Conservation (phyloP, 2,797 vertebrate species). For the Pterois miles region DNA sequence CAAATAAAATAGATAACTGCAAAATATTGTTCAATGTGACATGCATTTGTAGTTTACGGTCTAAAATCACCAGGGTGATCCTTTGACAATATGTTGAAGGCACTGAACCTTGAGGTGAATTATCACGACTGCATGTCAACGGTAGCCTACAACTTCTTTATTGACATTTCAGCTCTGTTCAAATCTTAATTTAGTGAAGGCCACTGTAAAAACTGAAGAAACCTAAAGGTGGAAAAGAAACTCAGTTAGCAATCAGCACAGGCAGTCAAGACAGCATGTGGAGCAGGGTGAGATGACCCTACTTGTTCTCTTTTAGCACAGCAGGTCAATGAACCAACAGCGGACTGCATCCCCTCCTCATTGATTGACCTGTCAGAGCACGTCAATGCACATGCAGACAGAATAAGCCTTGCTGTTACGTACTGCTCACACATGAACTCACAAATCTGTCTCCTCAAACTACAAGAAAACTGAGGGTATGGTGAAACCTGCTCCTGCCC, state of each 20-base stretch:
- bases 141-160: neutral
- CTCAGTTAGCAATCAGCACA: constrained; percentile 22
- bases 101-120: neutral
- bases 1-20: neutral
- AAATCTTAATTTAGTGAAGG: neutral
- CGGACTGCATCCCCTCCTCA: constrained; percentile 61
- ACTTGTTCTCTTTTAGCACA: constrained; percentile 57
- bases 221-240: neutral
- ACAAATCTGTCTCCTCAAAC: constrained; percentile 22
- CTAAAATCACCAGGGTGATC: neutral
- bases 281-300: constrained; percentile 55
- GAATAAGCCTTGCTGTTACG: constrained; percentile 48
- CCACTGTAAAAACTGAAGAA: constrained; percentile 1
- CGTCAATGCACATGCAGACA: constrained; percentile 50
- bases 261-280: constrained; percentile 22
- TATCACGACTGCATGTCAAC: neutral
- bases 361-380: constrained; percentile 77
- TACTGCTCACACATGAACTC: constrained; percentile 28
- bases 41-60: neutral
- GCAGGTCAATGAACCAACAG: constrained; percentile 61
- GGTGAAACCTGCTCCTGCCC: constrained; percentile 3
- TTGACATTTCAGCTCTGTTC: neutral
- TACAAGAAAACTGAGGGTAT: constrained; percentile 27
- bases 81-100: neutral
- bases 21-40: neutral